A percentile compares a stretch with the other conserved stretches of the same genome.
These are phyloP conservation scores for Triplophysa tibetana DNA, from an alignment of 2,113 vertebrate genomes.

Conservation along the genomic window DNA sequence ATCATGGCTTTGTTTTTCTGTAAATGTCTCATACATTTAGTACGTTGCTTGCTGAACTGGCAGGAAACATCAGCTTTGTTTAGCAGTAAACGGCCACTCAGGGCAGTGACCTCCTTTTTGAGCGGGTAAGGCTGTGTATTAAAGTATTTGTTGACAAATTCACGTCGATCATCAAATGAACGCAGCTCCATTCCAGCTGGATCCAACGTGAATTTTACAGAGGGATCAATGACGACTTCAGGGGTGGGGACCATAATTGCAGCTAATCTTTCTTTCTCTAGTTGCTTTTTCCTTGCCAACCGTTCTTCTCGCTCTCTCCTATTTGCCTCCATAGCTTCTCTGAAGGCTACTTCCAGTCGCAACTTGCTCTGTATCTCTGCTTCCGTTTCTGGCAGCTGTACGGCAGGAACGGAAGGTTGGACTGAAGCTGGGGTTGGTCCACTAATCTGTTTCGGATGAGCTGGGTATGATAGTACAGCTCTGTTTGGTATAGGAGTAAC, in stretches of 20 bases:
- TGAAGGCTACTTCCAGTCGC: conserved; percentile 70
- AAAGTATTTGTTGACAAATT: conserved; percentile 89
- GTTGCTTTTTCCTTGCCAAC: conserved; percentile 73
- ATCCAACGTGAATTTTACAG: conserved; percentile 77
- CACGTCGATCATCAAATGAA: conserved; percentile 79
- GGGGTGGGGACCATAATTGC: conserved; percentile 51
- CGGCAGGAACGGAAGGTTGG: conserved; percentile 16
- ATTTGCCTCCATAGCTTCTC: conserved; percentile 70
- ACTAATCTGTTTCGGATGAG: conserved; percentile 21
- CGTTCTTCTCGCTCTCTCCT: conserved; percentile 68
- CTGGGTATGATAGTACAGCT: conserved; percentile 24
- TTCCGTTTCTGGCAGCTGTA: not conserved
- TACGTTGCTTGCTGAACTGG: conserved; percentile 84
- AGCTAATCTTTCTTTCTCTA: conserved; percentile 58
- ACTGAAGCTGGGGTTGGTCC: conserved; percentile 50
- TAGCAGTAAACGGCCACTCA: conserved; percentile 76
- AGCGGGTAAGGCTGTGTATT: conserved; percentile 85
- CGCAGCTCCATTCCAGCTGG: conserved; percentile 73
- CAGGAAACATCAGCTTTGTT: conserved; percentile 85
- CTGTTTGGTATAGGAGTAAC: conserved; percentile 33
- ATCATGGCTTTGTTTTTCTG: conserved; percentile 76
- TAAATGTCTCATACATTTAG: conserved; percentile 84
- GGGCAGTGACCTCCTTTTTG: conserved; percentile 81
- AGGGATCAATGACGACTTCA: conserved; percentile 55
- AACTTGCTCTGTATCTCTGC: conserved; percentile 67